phyloP scores from a whole-genome alignment of 2,113 vertebrate species.

The Percopsis transmontana region DNA sequence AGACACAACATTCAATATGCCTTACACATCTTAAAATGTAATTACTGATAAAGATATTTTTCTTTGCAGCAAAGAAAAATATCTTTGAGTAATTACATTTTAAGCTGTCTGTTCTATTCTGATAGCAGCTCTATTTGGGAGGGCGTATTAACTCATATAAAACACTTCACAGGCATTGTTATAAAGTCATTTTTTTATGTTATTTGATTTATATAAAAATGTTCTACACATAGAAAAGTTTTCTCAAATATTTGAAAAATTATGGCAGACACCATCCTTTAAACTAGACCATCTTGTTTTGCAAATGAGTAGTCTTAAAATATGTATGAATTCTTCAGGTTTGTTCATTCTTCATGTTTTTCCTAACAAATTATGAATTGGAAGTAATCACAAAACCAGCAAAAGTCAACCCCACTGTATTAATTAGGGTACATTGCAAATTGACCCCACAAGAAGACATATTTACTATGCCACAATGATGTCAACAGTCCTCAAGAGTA shows the following conservation, averaged over 20 bases:
- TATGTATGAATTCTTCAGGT: not conserved
- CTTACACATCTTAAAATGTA: constrained; percentile 66
- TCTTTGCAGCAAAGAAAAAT: constrained; percentile 48
- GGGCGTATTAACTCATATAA: constrained; percentile 29
- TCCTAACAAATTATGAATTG: not conserved
- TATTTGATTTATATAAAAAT: constrained; percentile 2
- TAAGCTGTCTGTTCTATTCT: constrained; percentile 59
- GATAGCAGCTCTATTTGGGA: constrained; percentile 61
- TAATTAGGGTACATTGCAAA: too few relatives aligned
- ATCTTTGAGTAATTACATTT: too few relatives aligned
- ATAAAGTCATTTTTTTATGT: not conserved
- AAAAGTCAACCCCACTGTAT: too few relatives aligned
- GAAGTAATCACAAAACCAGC: too few relatives aligned
- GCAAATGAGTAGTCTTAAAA: not conserved
- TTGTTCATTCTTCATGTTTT: not conserved
- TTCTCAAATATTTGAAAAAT: constrained; percentile 43
- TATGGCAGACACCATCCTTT: not conserved
- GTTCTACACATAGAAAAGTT: not conserved
- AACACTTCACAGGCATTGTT: constrained; percentile 39
- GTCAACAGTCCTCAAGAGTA: too few relatives aligned
- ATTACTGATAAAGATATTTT: constrained; percentile 67
- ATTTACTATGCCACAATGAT: too few relatives aligned
- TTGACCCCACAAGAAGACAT: too few relatives aligned
- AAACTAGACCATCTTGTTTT: not conserved
- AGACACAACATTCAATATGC: constrained; percentile 48